Conservation (phyloP, 2,888 invertebrate genomes). For the Drosophila bunnanda region DNA sequence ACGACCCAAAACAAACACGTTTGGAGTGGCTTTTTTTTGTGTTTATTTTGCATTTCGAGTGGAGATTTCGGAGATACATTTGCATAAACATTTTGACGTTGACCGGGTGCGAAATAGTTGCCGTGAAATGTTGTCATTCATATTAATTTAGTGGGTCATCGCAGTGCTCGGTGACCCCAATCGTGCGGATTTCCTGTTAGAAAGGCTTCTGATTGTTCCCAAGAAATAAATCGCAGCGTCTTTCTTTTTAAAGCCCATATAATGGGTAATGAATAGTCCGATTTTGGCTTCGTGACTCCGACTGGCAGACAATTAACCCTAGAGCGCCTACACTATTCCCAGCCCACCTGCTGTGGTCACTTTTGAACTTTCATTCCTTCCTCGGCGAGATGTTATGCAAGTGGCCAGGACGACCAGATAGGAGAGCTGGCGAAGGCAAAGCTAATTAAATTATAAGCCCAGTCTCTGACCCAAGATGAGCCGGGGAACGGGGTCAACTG, state of each 20-base stretch:
- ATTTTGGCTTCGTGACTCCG: slow-evolving; percentile 63
- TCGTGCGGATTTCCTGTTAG: slow-evolving; percentile 77
- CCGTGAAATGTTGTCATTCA: slow-evolving; percentile 70
- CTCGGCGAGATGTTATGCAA: slow-evolving; percentile 56
- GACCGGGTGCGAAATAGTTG: slow-evolving; percentile 65
- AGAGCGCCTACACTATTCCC: slow-evolving; percentile 41
- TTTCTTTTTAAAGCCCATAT: slow-evolving; percentile 9
- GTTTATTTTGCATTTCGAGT: slow-evolving; percentile 46
- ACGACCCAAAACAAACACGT: slow-evolving; percentile 47
- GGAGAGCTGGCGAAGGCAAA: slow-evolving; percentile 53
- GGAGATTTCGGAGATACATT: slow-evolving; percentile 54
- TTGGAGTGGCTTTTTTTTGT: slow-evolving; percentile 19
- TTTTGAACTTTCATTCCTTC: slow-evolving; percentile 56
- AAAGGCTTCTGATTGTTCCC: slow-evolving; percentile 62
- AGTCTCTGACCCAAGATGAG: slow-evolving; percentile 39
- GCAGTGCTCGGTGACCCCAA: slow-evolving; percentile 55
- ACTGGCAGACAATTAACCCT: slow-evolving; percentile 74
- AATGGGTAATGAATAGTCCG: slow-evolving; percentile 68
- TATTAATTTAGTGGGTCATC: slow-evolving; percentile 68
- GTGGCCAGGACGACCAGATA: slow-evolving; percentile 51
- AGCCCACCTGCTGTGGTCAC: slow-evolving; percentile 62
- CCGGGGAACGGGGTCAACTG: slow-evolving; percentile 39
- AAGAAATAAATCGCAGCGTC: slow-evolving; percentile 21
- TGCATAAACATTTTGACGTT: slow-evolving; percentile 67
- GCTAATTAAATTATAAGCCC: slow-evolving; percentile 73